phyloP scores from a whole-genome alignment of 2,888 invertebrate species.

The Melinopterus prodromus region DNA sequence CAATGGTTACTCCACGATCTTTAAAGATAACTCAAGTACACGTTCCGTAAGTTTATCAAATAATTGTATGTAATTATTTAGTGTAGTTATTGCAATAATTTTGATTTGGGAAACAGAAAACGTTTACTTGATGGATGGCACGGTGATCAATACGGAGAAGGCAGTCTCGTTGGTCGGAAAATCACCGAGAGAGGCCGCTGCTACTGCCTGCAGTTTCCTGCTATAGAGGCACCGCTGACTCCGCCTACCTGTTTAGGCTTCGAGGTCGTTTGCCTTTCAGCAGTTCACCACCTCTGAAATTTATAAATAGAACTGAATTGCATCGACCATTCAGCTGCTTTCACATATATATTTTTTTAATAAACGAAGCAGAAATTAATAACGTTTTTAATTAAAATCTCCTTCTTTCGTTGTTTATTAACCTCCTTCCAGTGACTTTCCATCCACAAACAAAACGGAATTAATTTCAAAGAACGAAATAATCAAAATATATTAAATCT shows the following conservation, averaged over 20 bases:
- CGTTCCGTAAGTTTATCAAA: too few species aligned
- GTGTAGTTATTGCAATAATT: too few species aligned
- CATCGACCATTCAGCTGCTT: background rate
- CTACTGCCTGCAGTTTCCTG: background rate
- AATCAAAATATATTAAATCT: background rate
- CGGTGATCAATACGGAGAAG: background rate
- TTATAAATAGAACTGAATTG: slow-evolving; percentile 22
- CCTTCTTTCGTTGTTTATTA: background rate
- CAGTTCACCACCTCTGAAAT: slow-evolving; percentile 15
- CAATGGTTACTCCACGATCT: too few species aligned
- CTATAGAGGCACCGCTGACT: background rate
- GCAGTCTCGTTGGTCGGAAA: background rate
- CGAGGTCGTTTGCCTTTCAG: slow-evolving; percentile 19
- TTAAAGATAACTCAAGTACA: too few species aligned
- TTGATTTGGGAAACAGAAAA: background rate
- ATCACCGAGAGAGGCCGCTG: background rate
- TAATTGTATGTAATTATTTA: too few species aligned
- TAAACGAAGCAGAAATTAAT: slow-evolving; percentile 4
- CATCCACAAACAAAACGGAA: slow-evolving; percentile 29
- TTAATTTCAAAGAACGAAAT: background rate
- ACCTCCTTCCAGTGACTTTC: background rate
- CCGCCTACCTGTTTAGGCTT: slow-evolving; percentile 19
- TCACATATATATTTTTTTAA: background rate
- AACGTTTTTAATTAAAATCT: background rate
- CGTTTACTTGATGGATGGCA: background rate